phyloP scores from a whole-genome alignment of 2,888 invertebrate genomes.

The Pristionchus arcanus region DNA sequence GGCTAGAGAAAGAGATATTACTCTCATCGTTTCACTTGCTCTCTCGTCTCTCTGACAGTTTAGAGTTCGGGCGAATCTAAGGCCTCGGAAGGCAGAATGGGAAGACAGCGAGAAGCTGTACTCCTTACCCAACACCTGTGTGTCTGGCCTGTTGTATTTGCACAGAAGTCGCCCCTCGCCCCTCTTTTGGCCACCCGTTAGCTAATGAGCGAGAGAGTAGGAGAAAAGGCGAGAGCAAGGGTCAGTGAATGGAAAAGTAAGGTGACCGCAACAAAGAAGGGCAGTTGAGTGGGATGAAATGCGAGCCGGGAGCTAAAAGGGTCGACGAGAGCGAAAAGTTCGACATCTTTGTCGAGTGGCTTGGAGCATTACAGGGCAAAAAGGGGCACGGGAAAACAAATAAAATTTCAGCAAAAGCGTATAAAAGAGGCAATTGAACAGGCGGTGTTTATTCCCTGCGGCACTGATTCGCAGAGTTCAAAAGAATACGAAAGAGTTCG shows the following conservation, averaged over 20 bases:
- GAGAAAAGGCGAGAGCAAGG: neutral
- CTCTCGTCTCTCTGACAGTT: neutral
- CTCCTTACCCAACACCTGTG: neutral
- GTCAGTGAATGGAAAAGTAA: neutral
- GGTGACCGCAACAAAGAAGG: constrained; percentile 13
- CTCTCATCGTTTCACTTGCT: neutral
- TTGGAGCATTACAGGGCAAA: neutral
- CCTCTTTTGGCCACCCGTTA: neutral
- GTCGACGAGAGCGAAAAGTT: constrained; percentile 32
- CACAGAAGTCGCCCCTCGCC: neutral
- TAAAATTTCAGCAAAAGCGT: neutral
- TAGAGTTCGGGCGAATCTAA: neutral
- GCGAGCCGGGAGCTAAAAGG: neutral
- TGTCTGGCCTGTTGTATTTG: neutral
- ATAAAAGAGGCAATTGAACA: neutral
- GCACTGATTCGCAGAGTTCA: neutral
- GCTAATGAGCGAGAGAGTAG: neutral
- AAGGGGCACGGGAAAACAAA: neutral
- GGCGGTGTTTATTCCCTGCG: neutral
- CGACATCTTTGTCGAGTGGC: neutral
- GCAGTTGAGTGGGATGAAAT: neutral
- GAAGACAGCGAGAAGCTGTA: neutral
- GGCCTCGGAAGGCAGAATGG: neutral
- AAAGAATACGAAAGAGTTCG: neutral
- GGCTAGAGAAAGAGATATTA: neutral